These are phyloP conservation scores for Himalopsyche japonica DNA, from an alignment of 2,888 invertebrate genomes.

Conservation along the genomic window DNA sequence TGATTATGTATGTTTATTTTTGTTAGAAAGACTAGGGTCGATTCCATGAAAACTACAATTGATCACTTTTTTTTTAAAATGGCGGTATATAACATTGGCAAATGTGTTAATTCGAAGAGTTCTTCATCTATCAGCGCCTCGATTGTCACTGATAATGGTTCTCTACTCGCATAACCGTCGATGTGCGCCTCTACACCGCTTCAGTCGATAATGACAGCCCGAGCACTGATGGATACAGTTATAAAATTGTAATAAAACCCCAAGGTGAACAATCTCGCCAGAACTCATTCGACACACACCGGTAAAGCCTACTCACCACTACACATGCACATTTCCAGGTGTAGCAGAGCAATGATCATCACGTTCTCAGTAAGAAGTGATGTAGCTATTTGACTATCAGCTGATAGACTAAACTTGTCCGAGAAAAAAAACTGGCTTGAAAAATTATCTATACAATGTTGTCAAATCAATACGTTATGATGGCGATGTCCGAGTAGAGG, in stretches of 20 bases:
- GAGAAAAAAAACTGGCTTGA: no score
- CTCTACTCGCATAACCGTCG: not conserved
- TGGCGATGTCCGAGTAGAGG: no score
- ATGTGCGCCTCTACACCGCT: not conserved
- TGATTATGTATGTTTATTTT: no score
- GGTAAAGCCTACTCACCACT: not conserved
- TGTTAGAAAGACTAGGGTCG: no score
- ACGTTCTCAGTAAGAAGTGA: not conserved
- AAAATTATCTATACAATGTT: no score
- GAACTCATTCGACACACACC: not conserved
- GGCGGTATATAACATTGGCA: no score
- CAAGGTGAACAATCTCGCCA: conserved; percentile 1
- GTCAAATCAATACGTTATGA: no score
- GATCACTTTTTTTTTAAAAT: no score
- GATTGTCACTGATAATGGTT: no score
- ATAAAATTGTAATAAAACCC: conserved; percentile 9
- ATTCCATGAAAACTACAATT: no score
- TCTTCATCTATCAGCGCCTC: no score
- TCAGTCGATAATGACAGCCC: not conserved
- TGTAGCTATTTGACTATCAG: not conserved
- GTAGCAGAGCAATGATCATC: not conserved
- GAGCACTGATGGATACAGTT: conserved; percentile 5
- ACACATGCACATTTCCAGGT: not conserved
- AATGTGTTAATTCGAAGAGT: no score
- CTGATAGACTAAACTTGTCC: not conserved